A percentile compares a stretch with the other conserved stretches of the same genome.
Conservation (phyloP, 2,888 invertebrate genomes). For the Hyposoter didymator region DNA sequence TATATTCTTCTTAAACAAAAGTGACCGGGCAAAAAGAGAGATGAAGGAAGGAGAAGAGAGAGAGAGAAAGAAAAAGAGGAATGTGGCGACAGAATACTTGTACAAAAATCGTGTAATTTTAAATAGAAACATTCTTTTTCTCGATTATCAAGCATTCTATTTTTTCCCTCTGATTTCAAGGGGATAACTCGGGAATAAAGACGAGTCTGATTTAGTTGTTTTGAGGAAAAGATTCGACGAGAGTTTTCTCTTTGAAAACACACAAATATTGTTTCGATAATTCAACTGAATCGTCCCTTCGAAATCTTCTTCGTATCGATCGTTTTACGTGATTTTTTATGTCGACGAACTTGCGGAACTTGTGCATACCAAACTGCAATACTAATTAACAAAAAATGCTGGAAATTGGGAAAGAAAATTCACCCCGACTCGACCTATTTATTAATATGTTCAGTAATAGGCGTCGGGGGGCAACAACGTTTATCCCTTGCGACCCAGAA, state of each 20-base stretch:
- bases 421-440: constrained; percentile 72
- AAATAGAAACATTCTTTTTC: constrained; percentile 44
- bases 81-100: constrained; percentile 22
- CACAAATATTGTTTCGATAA: not conserved
- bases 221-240: not conserved
- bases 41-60: constrained; percentile 15
- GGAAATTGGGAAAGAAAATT: constrained; percentile 44
- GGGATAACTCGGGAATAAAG: not conserved
- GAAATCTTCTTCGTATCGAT: constrained; percentile 7
- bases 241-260: not conserved
- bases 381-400: not conserved
- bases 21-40: constrained; percentile 75
- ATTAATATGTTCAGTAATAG: constrained; percentile 73
- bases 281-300: not conserved
- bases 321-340: constrained; percentile 5
- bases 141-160: constrained; percentile 39
- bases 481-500: constrained; percentile 43
- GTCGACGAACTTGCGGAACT: constrained; percentile 8
- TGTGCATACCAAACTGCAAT: constrained; percentile 11
- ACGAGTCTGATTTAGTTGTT: not conserved
- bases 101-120: constrained; percentile 35
- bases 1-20: constrained; percentile 79
- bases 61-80: constrained; percentile 23
- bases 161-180: constrained; percentile 35
- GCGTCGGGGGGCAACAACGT: constrained; percentile 62